These are phyloP conservation scores for Promerops cafer DNA, from an alignment of 2,113 vertebrate genomes.

Conservation along the genomic window DNA sequence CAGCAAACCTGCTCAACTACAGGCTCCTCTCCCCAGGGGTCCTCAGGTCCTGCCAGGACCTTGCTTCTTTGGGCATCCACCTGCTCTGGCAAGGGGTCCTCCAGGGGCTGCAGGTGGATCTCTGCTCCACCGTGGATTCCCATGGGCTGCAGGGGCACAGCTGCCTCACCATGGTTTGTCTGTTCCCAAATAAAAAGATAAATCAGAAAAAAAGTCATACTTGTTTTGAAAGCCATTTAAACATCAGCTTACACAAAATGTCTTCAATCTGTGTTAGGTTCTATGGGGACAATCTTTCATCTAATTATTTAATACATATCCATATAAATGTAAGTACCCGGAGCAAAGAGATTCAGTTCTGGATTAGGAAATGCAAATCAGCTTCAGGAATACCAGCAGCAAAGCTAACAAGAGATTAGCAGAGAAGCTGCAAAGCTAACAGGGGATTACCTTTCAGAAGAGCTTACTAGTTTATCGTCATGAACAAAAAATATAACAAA, in stretches of 20 bases:
- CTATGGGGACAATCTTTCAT: not conserved
- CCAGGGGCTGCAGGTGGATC: not conserved
- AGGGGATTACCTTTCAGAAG: slow-evolving; percentile 53
- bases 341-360: slow-evolving; percentile 33
- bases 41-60: not conserved
- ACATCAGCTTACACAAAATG: not conserved
- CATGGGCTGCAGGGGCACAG: not conserved
- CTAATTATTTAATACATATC: slow-evolving; percentile 31
- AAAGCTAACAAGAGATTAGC: slow-evolving; percentile 51
- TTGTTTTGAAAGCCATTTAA: slow-evolving; percentile 2
- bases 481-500: not conserved
- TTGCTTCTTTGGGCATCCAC: not conserved
- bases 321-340: not conserved
- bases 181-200: not conserved
- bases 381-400: not conserved
- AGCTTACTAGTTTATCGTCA: slow-evolving; percentile 19
- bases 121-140: not conserved
- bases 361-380: slow-evolving; percentile 60
- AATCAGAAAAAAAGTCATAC: not conserved
- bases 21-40: not conserved
- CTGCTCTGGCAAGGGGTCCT: not conserved
- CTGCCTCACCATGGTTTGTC: not conserved
- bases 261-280: not conserved
- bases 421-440: slow-evolving; percentile 37
- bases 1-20: not conserved